Evolutionary conservation across 2,797 vertebrate species (phyloP).

Genomic region (Alca torda): DNA sequence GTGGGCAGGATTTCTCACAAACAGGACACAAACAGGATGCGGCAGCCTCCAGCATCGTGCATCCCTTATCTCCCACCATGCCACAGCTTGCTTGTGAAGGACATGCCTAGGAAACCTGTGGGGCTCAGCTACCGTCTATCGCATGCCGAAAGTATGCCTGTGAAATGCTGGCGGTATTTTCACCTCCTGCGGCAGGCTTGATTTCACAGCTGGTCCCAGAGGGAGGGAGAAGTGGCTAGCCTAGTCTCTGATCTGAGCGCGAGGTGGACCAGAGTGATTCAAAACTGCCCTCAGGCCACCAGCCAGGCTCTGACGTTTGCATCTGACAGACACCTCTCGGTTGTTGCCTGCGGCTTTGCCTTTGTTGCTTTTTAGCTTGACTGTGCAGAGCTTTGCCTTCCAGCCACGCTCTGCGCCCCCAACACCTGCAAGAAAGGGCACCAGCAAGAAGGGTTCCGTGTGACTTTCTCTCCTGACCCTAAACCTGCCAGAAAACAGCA

Average conservation of each 20-base stretch:
- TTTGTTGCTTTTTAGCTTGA: neutral
- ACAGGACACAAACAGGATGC: neutral
- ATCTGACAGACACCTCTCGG: neutral
- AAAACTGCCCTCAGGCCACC: neutral
- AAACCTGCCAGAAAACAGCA: neutral
- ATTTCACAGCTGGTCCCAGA: neutral
- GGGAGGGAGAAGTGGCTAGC: neutral
- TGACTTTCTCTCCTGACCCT: neutral
- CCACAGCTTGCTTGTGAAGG: neutral
- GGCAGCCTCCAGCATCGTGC: neutral
- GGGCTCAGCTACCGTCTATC: neutral
- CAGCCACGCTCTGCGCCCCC: neutral
- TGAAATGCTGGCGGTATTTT: neutral
- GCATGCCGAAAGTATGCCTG: neutral
- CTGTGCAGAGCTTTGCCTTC: neutral
- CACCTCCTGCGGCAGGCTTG: neutral
- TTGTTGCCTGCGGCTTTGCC: neutral
- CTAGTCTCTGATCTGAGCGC: neutral
- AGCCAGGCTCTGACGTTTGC: neutral
- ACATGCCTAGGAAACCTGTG: neutral
- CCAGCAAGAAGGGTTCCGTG: neutral
- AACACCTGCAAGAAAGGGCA: neutral
- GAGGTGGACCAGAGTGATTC: neutral
- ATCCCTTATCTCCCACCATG: neutral
- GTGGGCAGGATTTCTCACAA: neutral